These are phyloP conservation scores for Sericinus montela DNA, from an alignment of 2,888 invertebrate genomes.

Conservation along the genomic window DNA sequence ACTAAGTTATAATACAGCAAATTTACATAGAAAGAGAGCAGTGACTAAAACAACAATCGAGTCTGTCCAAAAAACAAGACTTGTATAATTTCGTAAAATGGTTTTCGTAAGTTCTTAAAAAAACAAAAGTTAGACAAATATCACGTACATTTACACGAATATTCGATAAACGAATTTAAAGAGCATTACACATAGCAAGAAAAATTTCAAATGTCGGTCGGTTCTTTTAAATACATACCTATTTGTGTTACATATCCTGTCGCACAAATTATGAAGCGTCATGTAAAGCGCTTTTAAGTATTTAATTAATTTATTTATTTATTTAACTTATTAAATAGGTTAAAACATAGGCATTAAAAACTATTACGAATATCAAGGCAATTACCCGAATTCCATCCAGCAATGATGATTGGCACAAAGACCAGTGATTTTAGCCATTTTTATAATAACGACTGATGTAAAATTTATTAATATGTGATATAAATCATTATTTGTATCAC, in stretches of 20 bases:
- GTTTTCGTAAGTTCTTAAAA: neutral
- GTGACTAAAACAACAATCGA: conserved; percentile 1
- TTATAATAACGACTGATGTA: conserved; percentile 74
- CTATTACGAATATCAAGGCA: conserved; percentile 27
- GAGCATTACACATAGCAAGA: neutral
- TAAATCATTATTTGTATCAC: conserved; percentile 66
- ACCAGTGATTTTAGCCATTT: conserved; percentile 59
- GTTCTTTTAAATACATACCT: neutral
- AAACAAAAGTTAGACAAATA: neutral
- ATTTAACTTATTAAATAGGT: conserved; percentile 75
- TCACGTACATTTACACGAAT: neutral
- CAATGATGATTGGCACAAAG: conserved; percentile 46
- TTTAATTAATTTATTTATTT: conserved; percentile 74
- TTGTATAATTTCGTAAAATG: neutral
- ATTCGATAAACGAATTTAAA: conserved; percentile 1
- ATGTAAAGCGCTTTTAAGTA: conserved; percentile 60
- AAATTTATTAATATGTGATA: conserved; percentile 69
- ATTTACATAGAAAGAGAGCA: conserved; percentile 15
- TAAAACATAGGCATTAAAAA: conserved; percentile 54
- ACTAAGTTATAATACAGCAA: conserved; percentile 21
- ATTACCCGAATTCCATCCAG: conserved; percentile 29
- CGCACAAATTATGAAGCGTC: conserved; percentile 45
- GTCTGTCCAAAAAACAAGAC: neutral
- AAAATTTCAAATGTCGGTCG: neutral
- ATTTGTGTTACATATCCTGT: conserved; percentile 37